phyloP scores from a whole-genome alignment of 92 coral and sea anemone genomes.

The Paramuricea clavata region DNA sequence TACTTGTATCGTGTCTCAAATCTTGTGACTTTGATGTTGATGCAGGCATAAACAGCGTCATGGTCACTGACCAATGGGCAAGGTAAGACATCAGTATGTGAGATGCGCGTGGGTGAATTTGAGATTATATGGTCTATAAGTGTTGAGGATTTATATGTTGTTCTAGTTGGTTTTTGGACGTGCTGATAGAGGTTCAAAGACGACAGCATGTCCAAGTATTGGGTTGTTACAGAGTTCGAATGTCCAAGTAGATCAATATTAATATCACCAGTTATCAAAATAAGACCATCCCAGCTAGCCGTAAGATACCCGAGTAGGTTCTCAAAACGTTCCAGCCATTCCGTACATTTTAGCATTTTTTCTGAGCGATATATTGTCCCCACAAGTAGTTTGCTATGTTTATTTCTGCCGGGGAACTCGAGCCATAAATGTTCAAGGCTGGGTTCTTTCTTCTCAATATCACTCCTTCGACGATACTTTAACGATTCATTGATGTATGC shows the following conservation, averaged over 20 bases:
- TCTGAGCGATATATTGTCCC: constrained; percentile 35
- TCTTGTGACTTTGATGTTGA: constrained; percentile 28
- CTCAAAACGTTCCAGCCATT: too few relatives aligned
- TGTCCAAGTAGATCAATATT: too few relatives aligned
- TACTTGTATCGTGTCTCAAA: constrained; percentile 16
- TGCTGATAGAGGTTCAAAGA: too few relatives aligned
- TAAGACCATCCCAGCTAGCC: too few relatives aligned
- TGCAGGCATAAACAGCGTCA: constrained; percentile 40
- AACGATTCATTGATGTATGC: constrained; percentile 41
- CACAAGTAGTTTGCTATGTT: constrained; percentile 28
- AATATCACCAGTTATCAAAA: too few relatives aligned
- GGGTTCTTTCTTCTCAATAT: constrained; percentile 40
- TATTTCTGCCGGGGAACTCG: constrained; percentile 41
- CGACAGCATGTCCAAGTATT: too few relatives aligned
- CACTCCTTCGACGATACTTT: constrained; percentile 36
- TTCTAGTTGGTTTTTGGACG: constrained; percentile 60
- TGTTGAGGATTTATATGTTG: constrained; percentile 41
- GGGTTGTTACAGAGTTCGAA: too few relatives aligned
- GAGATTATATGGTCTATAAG: constrained; percentile 43
- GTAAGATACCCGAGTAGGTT: too few relatives aligned
- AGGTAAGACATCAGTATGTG: constrained; percentile 43
- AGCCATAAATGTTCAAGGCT: constrained; percentile 22
- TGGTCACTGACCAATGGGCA: constrained; percentile 44
- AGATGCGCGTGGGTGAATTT: constrained; percentile 16
- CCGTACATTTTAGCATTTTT: too few relatives aligned